Evolutionary conservation across 2,797 vertebrate species (phyloP).

Genomic region (Odontamblyopus rebecca): DNA sequence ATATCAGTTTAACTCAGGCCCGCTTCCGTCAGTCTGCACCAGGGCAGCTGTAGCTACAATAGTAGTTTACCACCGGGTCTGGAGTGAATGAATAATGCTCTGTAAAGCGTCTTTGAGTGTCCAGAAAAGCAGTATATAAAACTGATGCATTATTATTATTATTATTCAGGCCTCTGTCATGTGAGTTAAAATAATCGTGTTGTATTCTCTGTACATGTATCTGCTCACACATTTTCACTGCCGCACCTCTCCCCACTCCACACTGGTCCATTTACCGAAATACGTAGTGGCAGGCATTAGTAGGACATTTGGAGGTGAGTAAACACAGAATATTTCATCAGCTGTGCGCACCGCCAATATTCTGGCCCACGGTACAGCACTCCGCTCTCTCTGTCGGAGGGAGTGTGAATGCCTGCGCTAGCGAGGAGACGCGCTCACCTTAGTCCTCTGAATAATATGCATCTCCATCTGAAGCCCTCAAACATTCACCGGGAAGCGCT

Average conservation of each 20-base stretch:
- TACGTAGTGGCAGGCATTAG: conserved; percentile 49
- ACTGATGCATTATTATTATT: too few species aligned
- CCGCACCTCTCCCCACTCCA: conserved; percentile 20
- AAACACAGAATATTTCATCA: conserved; percentile 77
- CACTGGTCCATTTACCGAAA: conserved; percentile 38
- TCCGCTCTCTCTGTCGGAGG: conserved; percentile 63
- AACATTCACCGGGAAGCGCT: conserved; percentile 23
- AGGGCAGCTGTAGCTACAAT: too few species aligned
- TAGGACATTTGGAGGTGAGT: conserved; percentile 71
- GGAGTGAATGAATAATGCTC: too few species aligned
- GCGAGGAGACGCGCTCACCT: conserved; percentile 51
- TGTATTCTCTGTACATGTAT: conserved; percentile 18
- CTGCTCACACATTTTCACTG: not conserved
- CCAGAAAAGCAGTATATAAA: too few species aligned
- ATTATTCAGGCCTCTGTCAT: not conserved
- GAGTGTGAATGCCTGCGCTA: conserved; percentile 31
- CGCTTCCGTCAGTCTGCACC: too few species aligned
- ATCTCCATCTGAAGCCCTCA: conserved; percentile 36
- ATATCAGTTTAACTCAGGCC: not conserved
- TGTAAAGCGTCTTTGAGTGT: too few species aligned
- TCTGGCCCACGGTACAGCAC: conserved; percentile 61
- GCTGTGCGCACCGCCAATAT: conserved; percentile 72
- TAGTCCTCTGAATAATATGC: conserved; percentile 57
- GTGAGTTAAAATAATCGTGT: conserved; percentile 47
- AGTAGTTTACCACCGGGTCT: too few species aligned